phyloP scores from a whole-genome alignment of 2,888 invertebrate species.

The Sympetrum striolatum region DNA sequence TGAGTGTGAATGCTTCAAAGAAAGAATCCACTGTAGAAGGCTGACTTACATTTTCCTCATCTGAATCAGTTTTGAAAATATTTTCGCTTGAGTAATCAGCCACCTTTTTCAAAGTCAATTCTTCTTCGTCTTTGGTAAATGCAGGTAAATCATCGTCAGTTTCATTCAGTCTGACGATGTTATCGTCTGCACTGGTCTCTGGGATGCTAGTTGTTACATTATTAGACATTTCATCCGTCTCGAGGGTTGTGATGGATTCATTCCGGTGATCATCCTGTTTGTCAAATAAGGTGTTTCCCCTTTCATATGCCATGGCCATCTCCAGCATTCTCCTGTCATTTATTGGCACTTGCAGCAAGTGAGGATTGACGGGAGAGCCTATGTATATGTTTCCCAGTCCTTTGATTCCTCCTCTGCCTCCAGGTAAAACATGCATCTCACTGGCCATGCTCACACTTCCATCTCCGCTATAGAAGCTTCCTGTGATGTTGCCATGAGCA shows the following conservation, averaged over 20 bases:
- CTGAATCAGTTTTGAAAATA: not conserved
- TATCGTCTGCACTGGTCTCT: not conserved
- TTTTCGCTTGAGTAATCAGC: not conserved
- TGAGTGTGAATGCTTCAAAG: not conserved
- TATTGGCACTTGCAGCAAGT: constrained; percentile 6
- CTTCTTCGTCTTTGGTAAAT: not conserved
- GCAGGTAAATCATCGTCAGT: not conserved
- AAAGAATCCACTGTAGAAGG: not conserved
- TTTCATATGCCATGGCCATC: constrained; percentile 16
- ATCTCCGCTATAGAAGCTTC: constrained; percentile 25
- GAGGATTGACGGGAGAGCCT: constrained; percentile 21
- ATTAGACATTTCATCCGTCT: not conserved
- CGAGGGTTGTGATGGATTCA: not conserved
- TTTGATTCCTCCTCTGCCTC: constrained; percentile 5
- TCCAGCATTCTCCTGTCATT: not conserved
- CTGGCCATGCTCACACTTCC: constrained; percentile 22
- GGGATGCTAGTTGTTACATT: not conserved
- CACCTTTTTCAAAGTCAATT: not conserved
- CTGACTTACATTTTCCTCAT: not conserved
- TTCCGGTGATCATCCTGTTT: not conserved
- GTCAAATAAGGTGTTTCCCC: not conserved
- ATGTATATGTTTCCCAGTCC: constrained; percentile 9
- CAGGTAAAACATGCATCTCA: constrained; percentile 25
- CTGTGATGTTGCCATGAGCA: constrained; percentile 36
- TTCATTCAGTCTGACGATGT: not conserved